Percentiles rank a stretch among this genome's conserved stretches.
phyloP scores from a whole-genome alignment of 2,113 vertebrate species.

The Merops nubicus region DNA sequence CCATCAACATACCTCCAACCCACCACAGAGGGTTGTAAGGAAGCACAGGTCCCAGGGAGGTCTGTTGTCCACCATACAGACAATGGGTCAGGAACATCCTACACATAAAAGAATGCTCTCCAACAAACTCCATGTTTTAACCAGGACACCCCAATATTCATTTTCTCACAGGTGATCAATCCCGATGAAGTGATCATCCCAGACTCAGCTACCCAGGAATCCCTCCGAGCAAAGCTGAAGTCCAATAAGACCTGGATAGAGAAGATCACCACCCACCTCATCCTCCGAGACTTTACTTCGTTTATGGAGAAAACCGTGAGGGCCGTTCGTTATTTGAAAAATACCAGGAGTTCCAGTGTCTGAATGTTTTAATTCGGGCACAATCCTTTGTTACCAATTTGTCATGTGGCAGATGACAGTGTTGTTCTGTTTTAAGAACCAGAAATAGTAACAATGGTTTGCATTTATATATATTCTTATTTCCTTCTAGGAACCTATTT shows the following conservation, averaged over 20 bases:
- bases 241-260: constrained; percentile 61
- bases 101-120: neutral
- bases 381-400: constrained; percentile 57
- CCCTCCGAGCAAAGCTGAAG: constrained; percentile 46
- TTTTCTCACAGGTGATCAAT: constrained; percentile 72
- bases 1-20: neutral
- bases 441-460: constrained; percentile 47
- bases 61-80: neutral
- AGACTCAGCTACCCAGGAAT: constrained; percentile 14
- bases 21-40: neutral
- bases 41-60: neutral
- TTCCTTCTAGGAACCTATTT: constrained; percentile 67
- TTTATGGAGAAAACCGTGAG: constrained; percentile 79
- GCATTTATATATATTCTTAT: constrained; percentile 42
- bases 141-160: neutral
- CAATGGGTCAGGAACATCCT: neutral
- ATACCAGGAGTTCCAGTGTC: neutral
- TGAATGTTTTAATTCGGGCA: constrained; percentile 64
- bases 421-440: constrained; percentile 81
- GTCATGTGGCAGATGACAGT: constrained; percentile 62
- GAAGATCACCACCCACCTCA: constrained; percentile 69
- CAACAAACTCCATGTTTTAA: neutral
- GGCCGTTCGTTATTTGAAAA: constrained; percentile 55
- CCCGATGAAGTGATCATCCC: neutral
- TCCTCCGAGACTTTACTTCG: constrained; percentile 75